phyloP scores from a whole-genome alignment of 2,888 invertebrate species.

The Lumbricus terrestris region DNA sequence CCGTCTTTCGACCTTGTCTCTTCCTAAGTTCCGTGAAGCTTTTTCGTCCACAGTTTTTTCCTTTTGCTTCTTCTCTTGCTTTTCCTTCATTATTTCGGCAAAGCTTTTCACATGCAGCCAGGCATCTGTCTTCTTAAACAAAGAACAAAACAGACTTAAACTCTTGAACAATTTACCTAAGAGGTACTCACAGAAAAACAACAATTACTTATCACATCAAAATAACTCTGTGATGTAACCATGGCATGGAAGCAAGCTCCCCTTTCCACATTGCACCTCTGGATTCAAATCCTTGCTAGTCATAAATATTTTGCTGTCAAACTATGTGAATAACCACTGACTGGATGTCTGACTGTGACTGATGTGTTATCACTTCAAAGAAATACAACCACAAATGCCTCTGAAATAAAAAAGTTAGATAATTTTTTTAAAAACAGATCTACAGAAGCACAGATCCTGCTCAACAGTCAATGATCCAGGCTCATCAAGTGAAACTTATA shows the following conservation, averaged over 20 bases:
- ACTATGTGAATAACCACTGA: not conserved
- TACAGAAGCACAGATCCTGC: no score
- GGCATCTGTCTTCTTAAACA: not conserved
- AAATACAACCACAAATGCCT: not conserved
- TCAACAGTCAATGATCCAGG: no score
- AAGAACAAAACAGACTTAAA: not conserved
- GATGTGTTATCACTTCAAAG: not conserved
- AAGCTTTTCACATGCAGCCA: slow-evolving; percentile 29
- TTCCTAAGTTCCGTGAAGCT: not conserved
- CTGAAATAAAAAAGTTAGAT: no score
- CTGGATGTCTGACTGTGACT: not conserved
- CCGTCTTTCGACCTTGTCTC: not conserved
- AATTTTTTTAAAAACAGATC: no score
- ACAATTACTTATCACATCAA: not conserved
- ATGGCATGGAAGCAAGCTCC: not conserved
- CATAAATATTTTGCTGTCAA: not conserved
- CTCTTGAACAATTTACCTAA: no score
- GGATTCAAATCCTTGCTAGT: not conserved
- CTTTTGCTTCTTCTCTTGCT: slow-evolving; percentile 16
- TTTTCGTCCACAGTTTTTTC: not conserved
- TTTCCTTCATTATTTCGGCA: slow-evolving; percentile 34
- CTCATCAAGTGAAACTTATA: no score
- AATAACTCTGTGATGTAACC: not conserved
- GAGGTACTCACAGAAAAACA: no score
- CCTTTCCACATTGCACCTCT: not conserved